Conservation (phyloP, 2,888 invertebrate species). For the Ferrisia virgata region DNA sequence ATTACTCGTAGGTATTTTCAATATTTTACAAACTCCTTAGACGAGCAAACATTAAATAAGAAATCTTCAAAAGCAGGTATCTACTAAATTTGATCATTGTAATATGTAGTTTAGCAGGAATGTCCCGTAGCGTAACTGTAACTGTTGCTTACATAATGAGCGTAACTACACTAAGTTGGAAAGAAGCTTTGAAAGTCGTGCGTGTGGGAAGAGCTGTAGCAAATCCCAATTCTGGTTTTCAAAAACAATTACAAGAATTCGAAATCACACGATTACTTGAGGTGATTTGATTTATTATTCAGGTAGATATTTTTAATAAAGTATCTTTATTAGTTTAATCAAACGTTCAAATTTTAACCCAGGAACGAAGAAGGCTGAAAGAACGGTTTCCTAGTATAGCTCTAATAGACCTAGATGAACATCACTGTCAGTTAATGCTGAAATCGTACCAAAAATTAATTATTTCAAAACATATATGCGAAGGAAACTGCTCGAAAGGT, state of each 20-base stretch:
- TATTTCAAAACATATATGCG: constrained; percentile 76
- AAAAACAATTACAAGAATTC: constrained; percentile 88
- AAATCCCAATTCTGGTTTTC: constrained; percentile 94
- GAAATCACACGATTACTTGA: constrained; percentile 75
- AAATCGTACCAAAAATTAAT: constrained; percentile 80
- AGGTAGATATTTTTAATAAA: background rate
- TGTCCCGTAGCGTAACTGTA: constrained; percentile 94
- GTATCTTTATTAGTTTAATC: background rate
- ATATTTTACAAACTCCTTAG: too few species aligned
- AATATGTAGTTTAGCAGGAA: constrained; percentile 85
- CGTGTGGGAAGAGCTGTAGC: constrained; percentile 87
- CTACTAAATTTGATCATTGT: too few species aligned
- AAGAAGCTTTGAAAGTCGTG: constrained; percentile 89
- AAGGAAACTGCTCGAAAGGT: constrained; percentile 80
- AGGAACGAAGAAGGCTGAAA: constrained; percentile 49
- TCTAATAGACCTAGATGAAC: constrained; percentile 67
- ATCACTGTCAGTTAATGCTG: constrained; percentile 73
- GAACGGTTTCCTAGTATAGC: constrained; percentile 81
- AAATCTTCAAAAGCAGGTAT: too few species aligned
- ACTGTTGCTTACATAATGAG: constrained; percentile 96
- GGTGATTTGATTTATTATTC: constrained; percentile 57
- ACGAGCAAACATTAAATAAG: too few species aligned
- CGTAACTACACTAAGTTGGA: constrained; percentile 83
- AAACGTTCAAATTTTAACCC: background rate
- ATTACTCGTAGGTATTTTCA: too few species aligned